phyloP scores from a whole-genome alignment of 2,888 invertebrate species.

The Pyrrhia umbra region DNA sequence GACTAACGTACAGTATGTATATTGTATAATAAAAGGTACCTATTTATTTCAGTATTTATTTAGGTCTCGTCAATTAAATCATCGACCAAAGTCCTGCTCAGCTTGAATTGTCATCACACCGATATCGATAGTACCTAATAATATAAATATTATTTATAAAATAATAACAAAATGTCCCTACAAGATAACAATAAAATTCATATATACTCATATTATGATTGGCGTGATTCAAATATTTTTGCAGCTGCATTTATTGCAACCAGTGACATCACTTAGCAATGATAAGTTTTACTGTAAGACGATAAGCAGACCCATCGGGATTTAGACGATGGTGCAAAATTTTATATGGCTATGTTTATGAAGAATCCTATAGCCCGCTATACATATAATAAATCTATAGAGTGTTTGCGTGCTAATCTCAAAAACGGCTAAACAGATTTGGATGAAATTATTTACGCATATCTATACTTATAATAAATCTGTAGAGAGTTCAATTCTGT shows the following conservation, averaged over 20 bases:
- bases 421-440: no score
- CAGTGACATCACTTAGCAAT: not conserved
- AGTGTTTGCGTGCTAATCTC: no score
- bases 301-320: not conserved
- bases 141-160: not conserved
- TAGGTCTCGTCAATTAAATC: not conserved
- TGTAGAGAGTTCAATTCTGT: no score
- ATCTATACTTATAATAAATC: no score
- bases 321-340: constrained; percentile 13
- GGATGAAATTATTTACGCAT: no score
- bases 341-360: no score
- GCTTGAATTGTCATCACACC: not conserved
- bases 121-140: not conserved
- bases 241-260: not conserved
- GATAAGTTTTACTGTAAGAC: not conserved
- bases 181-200: not conserved
- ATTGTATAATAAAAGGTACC: no score
- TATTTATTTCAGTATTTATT: not conserved
- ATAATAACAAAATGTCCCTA: not conserved
- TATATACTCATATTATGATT: not conserved
- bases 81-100: constrained; percentile 17
- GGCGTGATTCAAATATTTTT: not conserved
- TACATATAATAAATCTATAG: no score
- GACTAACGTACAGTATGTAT: no score
- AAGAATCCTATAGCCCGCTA: no score